These are phyloP conservation scores for Orthonychiurus folsomi DNA, from an alignment of 2,888 invertebrate genomes.

Conservation along the genomic window DNA sequence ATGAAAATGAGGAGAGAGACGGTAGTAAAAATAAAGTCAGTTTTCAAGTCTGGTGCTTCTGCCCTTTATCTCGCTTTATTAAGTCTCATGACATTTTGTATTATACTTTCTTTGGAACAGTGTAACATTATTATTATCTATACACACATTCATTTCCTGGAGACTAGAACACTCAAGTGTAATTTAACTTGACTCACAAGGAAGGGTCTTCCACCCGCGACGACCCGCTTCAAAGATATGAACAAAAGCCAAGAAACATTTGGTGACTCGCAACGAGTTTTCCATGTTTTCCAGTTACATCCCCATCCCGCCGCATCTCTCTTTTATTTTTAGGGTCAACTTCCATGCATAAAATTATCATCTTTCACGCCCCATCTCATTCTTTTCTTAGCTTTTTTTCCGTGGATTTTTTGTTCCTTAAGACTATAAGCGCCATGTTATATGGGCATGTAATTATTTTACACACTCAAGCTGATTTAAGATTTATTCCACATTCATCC, in stretches of 20 bases:
- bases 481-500: no score
- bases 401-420: neutral
- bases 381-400: neutral
- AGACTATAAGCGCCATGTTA: neutral
- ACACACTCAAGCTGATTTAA: no score
- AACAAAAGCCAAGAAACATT: neutral
- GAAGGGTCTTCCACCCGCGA: no score
- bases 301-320: neutral
- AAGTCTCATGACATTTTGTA: slow-evolving; percentile 1
- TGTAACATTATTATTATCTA: neutral
- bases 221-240: no score
- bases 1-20: neutral
- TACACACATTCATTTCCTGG: neutral
- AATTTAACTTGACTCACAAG: neutral
- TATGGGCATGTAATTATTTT: neutral
- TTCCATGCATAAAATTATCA: slow-evolving; percentile 14
- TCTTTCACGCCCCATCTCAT: slow-evolving; percentile 6
- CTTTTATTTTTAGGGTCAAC: neutral
- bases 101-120: neutral
- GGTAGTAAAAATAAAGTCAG: neutral
- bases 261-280: neutral
- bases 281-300: neutral
- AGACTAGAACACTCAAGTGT: neutral
- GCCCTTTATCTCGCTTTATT: neutral
- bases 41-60: neutral